Conservation (phyloP, 1,140 invertebrate genomes). For the Eupeodes corollae region DNA sequence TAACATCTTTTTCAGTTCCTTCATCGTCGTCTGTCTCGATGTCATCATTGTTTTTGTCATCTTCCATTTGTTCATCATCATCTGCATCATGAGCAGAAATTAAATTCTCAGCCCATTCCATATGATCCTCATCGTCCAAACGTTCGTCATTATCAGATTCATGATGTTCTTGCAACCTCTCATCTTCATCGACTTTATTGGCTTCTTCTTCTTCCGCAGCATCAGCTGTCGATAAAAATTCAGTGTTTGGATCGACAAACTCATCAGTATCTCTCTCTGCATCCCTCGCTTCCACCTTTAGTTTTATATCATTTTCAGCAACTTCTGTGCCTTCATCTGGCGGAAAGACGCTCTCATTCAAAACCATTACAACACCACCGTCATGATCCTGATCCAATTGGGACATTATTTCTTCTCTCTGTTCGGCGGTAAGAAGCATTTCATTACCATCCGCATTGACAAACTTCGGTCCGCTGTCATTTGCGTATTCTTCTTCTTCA, state of each 20-base stretch:
- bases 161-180: constrained; percentile 17
- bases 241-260: constrained; percentile 17
- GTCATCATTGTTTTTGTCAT: constrained; percentile 18
- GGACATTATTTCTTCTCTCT: constrained; percentile 33
- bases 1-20: no score
- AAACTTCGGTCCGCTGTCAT: constrained; percentile 17
- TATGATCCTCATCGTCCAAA: constrained; percentile 28
- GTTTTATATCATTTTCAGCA: constrained; percentile 5
- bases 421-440: constrained; percentile 30
- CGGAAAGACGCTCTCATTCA: constrained; percentile 20
- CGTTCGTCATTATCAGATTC: constrained; percentile 18
- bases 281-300: constrained; percentile 17
- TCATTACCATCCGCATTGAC: constrained; percentile 33
- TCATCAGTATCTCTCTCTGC: constrained; percentile 1
- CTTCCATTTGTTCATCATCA: constrained; percentile 8
- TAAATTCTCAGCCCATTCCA: constrained; percentile 33
- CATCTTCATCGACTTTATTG: constrained; percentile 14
- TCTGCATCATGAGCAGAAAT: constrained; percentile 24
- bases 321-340: constrained; percentile 10
- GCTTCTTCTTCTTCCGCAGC: constrained; percentile 3
- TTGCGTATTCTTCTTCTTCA: not conserved
- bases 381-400: constrained; percentile 32
- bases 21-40: not conserved
- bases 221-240: not conserved
- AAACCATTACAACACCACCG: constrained; percentile 35